Evolutionary conservation across 2,113 vertebrate species (phyloP), one percentile per base, ranked within the genome.

Genomic region (Poecile atricapillus): DNA sequence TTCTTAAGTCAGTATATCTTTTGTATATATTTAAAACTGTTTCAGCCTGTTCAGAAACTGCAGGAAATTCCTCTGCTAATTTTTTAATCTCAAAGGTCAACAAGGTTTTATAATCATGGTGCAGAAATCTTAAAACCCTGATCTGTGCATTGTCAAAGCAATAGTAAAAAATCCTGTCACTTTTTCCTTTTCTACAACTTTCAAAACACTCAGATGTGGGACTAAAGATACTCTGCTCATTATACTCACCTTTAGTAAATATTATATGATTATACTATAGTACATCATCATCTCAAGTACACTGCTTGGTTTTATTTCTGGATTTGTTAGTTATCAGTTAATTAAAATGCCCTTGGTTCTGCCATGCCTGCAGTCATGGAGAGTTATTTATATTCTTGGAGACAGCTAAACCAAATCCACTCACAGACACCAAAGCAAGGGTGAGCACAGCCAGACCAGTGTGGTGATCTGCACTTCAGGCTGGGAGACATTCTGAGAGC

Each of bases 31-130:
- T 78, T 68, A 53, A 79, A 91, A 33, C 2, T 43, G 3, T 37
- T 90, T 73, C 41, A 85, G 15, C 28, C 15, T 41, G 18, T 44
- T 35, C 14, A 59, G n/a, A 10, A 94, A 22, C 14, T 15, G 16
- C 15, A 78, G 47, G 9, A 63, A 87, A 47, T 47, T 81, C 13
- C 83, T 56, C 62, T 58, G 27, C 28, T 65, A 41, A 23, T 56
- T 70, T 46, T 44, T 18, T 37, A 23, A 41, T 4, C 5, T 19
- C 5, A 46, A 13, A 69, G 70, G 7, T 17, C 47, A 67, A 87
- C 7, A 60, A 7, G 6, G 12, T n/a, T 90, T 64, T 73, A 49
- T 35, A 35, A 6, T 20, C 0, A 0, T 17, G 4, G 16, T 44
- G 13, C 13, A 70, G 49, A 39, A 81, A 87, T 69, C 16, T 30